A percentile compares a stretch with the other conserved stretches of the same genome.
These are phyloP conservation scores for Coleophora flavipennella DNA, from an alignment of 2,888 invertebrate species.

Conservation along the genomic window DNA sequence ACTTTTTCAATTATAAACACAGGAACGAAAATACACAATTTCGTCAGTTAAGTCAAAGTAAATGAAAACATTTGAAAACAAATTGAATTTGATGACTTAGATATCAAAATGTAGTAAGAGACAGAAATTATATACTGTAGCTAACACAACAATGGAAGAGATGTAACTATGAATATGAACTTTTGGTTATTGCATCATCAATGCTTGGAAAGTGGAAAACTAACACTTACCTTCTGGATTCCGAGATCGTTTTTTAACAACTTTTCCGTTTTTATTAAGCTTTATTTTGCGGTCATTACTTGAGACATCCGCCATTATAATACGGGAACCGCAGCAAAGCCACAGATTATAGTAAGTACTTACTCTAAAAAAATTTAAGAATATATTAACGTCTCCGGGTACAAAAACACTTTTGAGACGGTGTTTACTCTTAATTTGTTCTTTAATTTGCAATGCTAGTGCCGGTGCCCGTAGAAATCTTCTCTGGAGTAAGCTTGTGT, in stretches of 20 bases:
- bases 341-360: no score
- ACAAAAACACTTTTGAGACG: no score
- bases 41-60: not conserved
- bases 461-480: no score
- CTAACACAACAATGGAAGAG: slow-evolving; percentile 21
- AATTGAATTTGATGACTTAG: slow-evolving; percentile 23
- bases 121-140: slow-evolving; percentile 34
- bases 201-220: slow-evolving; percentile 11
- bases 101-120: slow-evolving; percentile 64
- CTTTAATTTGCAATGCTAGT: no score
- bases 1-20: not conserved
- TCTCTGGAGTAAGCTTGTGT: no score
- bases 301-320: slow-evolving; percentile 72
- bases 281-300: slow-evolving; percentile 62
- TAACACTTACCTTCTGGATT: slow-evolving; percentile 61
- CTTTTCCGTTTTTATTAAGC: slow-evolving; percentile 63
- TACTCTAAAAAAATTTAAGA: no score
- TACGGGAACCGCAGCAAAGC: slow-evolving; percentile 29
- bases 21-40: not conserved
- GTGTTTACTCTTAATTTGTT: no score
- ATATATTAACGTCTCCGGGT: no score
- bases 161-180: slow-evolving; percentile 7
- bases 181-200: slow-evolving; percentile 5
- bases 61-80: slow-evolving; percentile 10
- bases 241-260: slow-evolving; percentile 59